These are phyloP conservation scores for Dolichoris vasculosae DNA, from an alignment of 1,140 invertebrate genomes.

Conservation along the genomic window DNA sequence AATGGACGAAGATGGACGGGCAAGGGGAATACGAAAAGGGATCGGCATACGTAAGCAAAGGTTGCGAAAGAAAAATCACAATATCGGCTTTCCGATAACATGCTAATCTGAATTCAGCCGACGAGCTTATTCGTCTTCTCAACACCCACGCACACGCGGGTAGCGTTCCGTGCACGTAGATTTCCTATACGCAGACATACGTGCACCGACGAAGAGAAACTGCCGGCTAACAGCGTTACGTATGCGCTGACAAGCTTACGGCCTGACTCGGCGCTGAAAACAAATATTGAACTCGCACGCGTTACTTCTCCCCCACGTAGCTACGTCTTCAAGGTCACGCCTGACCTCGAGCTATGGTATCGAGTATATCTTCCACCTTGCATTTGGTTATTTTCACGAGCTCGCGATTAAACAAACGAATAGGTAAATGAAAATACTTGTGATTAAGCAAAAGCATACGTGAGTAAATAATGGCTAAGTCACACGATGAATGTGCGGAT, in stretches of 20 bases:
- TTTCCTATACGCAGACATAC: not conserved
- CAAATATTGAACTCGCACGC: slow-evolving; percentile 55
- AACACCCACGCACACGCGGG: not conserved
- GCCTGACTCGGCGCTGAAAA: slow-evolving; percentile 55
- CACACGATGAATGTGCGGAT: not conserved
- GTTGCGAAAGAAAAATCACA: slow-evolving; percentile 29
- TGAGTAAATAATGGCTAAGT: not conserved
- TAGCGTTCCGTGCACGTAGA: not conserved
- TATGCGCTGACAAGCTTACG: slow-evolving; percentile 43
- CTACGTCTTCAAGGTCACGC: slow-evolving; percentile 18
- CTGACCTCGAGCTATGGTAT: not conserved
- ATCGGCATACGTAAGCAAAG: not conserved
- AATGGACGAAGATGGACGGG: not conserved
- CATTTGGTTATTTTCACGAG: not conserved
- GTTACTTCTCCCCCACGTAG: not conserved
- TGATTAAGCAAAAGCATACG: not conserved
- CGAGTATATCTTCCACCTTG: not conserved
- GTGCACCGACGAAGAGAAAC: not conserved
- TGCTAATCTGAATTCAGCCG: not conserved
- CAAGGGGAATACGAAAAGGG: not conserved
- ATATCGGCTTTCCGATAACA: slow-evolving; percentile 39
- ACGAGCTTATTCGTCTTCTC: slow-evolving; percentile 23
- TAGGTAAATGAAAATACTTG: not conserved
- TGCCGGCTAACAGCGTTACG: not conserved
- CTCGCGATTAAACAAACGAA: not conserved